Conservation (phyloP, 2,797 vertebrate species). For the Oreochromis grahami region DNA sequence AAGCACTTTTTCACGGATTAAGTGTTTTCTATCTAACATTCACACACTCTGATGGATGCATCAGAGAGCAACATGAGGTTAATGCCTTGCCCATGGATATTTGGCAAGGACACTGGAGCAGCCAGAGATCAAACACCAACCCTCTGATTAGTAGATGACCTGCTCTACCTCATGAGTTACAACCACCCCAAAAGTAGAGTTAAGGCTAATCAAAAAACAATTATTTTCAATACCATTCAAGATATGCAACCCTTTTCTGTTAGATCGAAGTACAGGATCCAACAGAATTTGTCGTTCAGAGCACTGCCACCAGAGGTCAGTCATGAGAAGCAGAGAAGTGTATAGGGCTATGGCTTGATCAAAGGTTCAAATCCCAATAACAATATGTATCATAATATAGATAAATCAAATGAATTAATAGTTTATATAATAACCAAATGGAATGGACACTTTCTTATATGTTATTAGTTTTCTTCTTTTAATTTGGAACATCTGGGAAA, state of each 20-base stretch:
- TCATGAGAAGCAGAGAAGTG: neutral
- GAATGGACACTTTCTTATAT: neutral
- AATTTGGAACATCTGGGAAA: accelerated
- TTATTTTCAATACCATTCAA: neutral
- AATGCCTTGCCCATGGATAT: too few relatives aligned
- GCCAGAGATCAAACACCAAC: neutral
- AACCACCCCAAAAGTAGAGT: neutral
- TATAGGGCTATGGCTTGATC: neutral
- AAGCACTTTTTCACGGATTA: too few relatives aligned
- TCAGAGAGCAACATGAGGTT: too few relatives aligned
- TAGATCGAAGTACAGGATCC: neutral
- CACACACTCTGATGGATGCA: too few relatives aligned
- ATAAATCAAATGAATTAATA: neutral
- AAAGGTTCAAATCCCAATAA: neutral
- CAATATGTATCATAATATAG: accelerated
- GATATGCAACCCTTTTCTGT: neutral
- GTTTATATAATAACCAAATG: neutral
- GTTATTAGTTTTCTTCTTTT: neutral
- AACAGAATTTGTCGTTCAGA: neutral
- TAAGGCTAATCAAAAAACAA: neutral
- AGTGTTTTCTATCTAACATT: too few relatives aligned
- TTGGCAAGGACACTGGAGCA: too few relatives aligned
- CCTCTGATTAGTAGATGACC: neutral
- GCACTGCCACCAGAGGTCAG: neutral
- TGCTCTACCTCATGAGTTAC: neutral